phyloP scores from a whole-genome alignment of 2,797 vertebrate species.

The Carapus acus region DNA sequence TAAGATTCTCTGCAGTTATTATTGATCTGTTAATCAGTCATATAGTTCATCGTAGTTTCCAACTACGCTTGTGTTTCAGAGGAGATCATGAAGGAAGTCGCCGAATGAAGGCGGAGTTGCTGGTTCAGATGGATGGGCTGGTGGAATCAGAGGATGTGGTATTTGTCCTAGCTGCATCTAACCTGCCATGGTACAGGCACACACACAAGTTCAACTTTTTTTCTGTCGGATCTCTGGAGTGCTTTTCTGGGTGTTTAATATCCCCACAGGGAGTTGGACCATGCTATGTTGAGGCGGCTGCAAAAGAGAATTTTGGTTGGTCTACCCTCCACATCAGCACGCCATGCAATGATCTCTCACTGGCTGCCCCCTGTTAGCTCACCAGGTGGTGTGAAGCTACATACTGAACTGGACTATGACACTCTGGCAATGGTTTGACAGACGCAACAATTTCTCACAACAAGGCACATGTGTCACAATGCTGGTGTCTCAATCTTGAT shows the following conservation, averaged over 20 bases:
- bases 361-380: slow-evolving; percentile 93
- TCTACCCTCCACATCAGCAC: slow-evolving; percentile 79
- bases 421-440: slow-evolving; percentile 75
- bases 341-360: slow-evolving; percentile 83
- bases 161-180: slow-evolving; percentile 94
- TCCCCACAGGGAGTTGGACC: slow-evolving; percentile 86
- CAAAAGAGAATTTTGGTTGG: slow-evolving; percentile 93
- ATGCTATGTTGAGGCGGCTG: slow-evolving; percentile 86
- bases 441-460: neutral
- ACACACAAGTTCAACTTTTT: neutral
- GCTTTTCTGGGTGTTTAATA: neutral
- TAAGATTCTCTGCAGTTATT: no score
- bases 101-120: slow-evolving; percentile 91
- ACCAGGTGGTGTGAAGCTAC: slow-evolving; percentile 78
- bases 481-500: no score
- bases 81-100: slow-evolving; percentile 90
- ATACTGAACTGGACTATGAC: slow-evolving; percentile 78
- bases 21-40: no score
- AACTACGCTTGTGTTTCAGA: slow-evolving; percentile 59
- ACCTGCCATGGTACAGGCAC: slow-evolving; percentile 82
- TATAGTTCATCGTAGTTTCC: no score
- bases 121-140: slow-evolving; percentile 97
- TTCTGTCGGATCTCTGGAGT: neutral
- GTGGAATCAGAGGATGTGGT: slow-evolving; percentile 88
- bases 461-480: no score